Conservation (phyloP, 2,113 vertebrate species). For the Serranochromis macrocephalus region DNA sequence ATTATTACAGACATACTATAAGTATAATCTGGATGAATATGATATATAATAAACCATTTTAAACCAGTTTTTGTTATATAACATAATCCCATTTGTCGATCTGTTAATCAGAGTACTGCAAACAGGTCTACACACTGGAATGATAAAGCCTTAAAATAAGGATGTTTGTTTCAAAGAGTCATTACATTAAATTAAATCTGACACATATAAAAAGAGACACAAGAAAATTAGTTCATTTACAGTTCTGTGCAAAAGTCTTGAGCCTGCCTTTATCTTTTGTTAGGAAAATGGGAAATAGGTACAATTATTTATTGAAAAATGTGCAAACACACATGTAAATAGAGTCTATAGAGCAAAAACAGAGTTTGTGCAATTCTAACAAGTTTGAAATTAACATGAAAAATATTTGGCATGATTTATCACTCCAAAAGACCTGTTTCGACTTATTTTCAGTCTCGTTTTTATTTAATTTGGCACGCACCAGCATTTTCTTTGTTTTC, state of each 20-base stretch:
- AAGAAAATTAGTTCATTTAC: background rate
- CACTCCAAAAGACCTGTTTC: background rate
- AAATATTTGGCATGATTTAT: background rate
- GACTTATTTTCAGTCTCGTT: background rate
- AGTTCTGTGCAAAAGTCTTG: background rate
- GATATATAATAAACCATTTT: background rate
- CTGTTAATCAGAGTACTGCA: background rate
- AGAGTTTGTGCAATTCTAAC: background rate
- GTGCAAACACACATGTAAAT: accelerated
- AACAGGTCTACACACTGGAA: background rate
- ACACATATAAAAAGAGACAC: background rate
- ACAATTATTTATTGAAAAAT: background rate
- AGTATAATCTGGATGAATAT: background rate
- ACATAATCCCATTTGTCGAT: background rate
- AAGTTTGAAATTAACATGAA: background rate
- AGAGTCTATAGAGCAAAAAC: background rate
- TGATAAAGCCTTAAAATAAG: background rate
- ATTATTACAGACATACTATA: background rate
- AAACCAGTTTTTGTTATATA: background rate
- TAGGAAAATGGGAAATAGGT: background rate
- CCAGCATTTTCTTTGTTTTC: background rate
- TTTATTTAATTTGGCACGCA: background rate
- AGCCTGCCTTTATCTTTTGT: background rate
- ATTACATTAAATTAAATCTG: background rate
- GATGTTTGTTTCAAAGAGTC: accelerated